Evolutionary conservation across 2,113 vertebrate species (phyloP).

Genomic region (Salvelinus namaycush): DNA sequence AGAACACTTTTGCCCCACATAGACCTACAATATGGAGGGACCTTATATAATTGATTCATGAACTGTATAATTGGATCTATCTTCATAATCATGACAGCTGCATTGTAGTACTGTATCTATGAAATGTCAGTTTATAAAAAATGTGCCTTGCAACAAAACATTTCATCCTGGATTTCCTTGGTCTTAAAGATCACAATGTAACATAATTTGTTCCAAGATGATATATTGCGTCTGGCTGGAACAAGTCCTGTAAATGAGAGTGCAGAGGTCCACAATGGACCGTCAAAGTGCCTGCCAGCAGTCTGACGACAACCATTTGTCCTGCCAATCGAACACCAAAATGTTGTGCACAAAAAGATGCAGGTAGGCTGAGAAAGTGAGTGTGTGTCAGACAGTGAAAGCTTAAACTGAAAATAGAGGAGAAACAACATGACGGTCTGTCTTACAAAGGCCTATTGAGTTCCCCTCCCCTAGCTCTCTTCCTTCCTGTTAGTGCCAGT

Average conservation of each 20-base stretch:
- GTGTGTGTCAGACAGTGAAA: background rate
- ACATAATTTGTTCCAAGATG: constrained; percentile 31
- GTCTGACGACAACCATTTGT: constrained; percentile 3
- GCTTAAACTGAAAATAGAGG: background rate
- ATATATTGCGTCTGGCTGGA: constrained; percentile 3
- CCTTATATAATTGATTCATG: no score
- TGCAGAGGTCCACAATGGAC: constrained; percentile 26
- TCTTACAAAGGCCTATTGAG: background rate
- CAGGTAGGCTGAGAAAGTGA: background rate
- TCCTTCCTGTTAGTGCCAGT: background rate
- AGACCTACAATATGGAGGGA: background rate
- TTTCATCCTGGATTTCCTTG: background rate
- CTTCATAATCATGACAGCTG: no score
- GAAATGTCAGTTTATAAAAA: no score
- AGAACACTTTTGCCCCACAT: background rate
- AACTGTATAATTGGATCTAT: no score
- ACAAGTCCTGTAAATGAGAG: constrained; percentile 41
- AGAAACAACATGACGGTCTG: background rate
- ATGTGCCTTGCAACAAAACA: background rate
- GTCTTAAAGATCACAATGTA: constrained; percentile 18
- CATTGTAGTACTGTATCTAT: no score
- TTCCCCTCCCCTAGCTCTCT: background rate
- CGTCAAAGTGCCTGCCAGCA: background rate
- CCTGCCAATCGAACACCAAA: constrained; percentile 23
- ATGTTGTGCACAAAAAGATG: constrained; percentile 7